Evolutionary conservation across 2,797 vertebrate genomes (phyloP), one percentile per base, ranked within the genome.

Genomic region (Australoheros facetus): DNA sequence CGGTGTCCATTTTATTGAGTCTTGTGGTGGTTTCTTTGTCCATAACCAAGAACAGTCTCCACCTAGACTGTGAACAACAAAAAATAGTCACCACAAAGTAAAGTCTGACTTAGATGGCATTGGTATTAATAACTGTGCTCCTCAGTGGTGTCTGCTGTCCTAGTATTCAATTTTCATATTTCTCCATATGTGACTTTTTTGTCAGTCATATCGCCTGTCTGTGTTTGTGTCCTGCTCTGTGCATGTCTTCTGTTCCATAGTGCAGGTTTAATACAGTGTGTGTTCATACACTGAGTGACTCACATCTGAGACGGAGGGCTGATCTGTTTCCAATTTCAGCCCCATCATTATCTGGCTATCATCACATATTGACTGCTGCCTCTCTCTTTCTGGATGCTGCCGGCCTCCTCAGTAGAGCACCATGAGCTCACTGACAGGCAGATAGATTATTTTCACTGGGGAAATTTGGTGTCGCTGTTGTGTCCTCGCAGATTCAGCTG

Each of bases 291-390:
- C 32, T 60, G 42, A n/a, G 64, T 28, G 42, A 69, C 64, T 69
- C 42, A 48, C 42, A 34, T 80, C 69, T 34, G 53, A 54, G 53
- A 17, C 3, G 30, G 26, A 56, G 8, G 34, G 28, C 32, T 17
- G 26, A 59, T 66, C 51, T 54, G 56, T 74, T 83, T 85, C 75
- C 74, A 79, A 8, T 89, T 69, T 17, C 42, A 62, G 72, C 55
- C 17, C 3, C 71, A 71, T 78, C 45, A 54, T 88, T 80, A 59
- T 80, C 62, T 80, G 39, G n/a, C 75, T 62, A 34, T 80, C 80
- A 73, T 81, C 26, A 42, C 59, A 51, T 79, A 79, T 85, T 71
- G 78, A 83, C 59, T 57, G 62, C 26, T 83, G 42, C 39, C 56
- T 55, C 72, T 54, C 5, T 45, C 60, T 5, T 21, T 77, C 70